Evolutionary conservation across 2,113 vertebrate genomes (phyloP), one percentile per base, ranked within the genome.

Genomic region (Sinocyclocheilus grahami): DNA sequence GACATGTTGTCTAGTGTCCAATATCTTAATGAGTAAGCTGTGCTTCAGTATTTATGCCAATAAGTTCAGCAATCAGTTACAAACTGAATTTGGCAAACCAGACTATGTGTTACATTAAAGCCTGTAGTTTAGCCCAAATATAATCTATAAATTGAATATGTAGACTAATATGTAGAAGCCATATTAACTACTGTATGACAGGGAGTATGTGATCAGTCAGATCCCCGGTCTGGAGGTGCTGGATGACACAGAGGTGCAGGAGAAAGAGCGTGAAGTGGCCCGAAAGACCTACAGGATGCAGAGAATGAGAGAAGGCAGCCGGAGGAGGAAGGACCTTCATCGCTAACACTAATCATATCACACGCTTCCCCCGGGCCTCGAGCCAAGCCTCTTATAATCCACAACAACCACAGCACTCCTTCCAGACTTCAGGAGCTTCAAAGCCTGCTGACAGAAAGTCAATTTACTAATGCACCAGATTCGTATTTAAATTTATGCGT

Each of bases 141-240:
- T 42, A 42, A 42, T 7, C 39, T 42, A 42, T 42, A 42, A 42
- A 42, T 42, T 42, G 39, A 42, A 8, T 42, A 42, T 42, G 7
- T 42, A 8, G 39, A 42, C 39, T 42, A 65, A 5, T 6, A 65
- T 14, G 63, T 65, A 46, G 42, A 46, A 10, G 10, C 42, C 42
- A 46, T 75, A 11, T 10, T 30, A 33, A 58, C n/a, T 30, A 37
- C 13, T 82, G 42, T n/a, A 55, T 37, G 78, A 22, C 58, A 95
- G 95, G 88, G 92, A 92, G 33, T 95, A 95, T 39, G 94, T 95
- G 86, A 92, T 95, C 88, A 95, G 95, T 87, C 95, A 95, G 90
- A 91, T 95, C 63, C 91, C 93, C 3, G 76, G 92, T 62, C 91
- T 95, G 85, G 92, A 94, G 88, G 92, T 95, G 1, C 90, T 95